These are phyloP conservation scores for Arenaria interpres DNA, from an alignment of 2,113 vertebrate genomes.

Conservation along the genomic window DNA sequence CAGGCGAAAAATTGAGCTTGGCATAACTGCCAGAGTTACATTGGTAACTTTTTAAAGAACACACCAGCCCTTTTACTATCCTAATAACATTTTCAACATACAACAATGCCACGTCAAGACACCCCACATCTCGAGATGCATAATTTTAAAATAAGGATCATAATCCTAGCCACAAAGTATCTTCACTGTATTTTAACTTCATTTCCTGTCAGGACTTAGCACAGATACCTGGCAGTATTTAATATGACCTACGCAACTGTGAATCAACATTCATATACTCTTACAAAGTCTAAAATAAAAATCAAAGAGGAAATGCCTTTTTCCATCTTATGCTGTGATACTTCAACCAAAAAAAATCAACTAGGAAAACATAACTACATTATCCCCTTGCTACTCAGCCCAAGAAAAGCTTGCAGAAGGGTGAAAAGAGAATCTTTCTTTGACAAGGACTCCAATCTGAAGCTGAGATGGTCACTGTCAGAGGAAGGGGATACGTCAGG, in stretches of 20 bases:
- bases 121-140: neutral
- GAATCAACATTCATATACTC: neutral
- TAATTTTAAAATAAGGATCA: neutral
- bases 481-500: neutral
- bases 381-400: neutral
- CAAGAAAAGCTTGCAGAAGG: neutral
- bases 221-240: neutral
- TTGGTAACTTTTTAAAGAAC: neutral
- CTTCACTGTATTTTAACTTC: neutral
- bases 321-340: neutral
- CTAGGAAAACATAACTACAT: neutral
- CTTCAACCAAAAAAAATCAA: neutral
- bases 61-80: neutral
- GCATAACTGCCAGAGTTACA: neutral
- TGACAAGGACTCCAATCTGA: neutral
- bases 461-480: neutral
- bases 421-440: neutral
- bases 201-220: neutral
- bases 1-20: neutral
- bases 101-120: neutral
- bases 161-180: neutral
- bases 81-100: neutral
- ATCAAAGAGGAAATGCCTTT: neutral
- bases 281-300: neutral
- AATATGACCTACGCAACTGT: neutral